A percentile compares a stretch with the other conserved stretches of the same genome.
Conservation (phyloP, 2,888 invertebrate species). For the Cyclophora punctaria region DNA sequence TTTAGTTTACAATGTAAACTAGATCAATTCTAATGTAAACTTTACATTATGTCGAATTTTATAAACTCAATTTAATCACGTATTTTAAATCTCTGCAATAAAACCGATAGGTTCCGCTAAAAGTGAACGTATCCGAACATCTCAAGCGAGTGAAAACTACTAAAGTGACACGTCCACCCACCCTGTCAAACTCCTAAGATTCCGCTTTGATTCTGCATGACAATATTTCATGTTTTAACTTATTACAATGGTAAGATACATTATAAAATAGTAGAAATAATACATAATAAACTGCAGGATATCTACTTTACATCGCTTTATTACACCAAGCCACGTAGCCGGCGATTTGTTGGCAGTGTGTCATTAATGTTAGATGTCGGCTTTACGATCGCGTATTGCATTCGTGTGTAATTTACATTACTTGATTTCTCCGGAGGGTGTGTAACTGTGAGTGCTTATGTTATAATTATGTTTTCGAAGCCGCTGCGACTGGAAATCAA, state of each 20-base stretch:
- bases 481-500: conserved; percentile 98
- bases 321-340: conserved; percentile 37
- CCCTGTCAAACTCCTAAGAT: conserved; percentile 57
- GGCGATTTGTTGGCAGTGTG: conserved; percentile 36
- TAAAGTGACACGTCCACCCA: conserved; percentile 63
- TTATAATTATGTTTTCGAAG: conserved; percentile 69
- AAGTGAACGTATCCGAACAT: background rate
- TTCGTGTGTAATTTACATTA: conserved; percentile 26
- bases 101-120: background rate
- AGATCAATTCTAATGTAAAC: no score
- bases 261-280: background rate
- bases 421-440: conserved; percentile 12
- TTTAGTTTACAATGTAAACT: no score
- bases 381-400: conserved; percentile 33
- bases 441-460: conserved; percentile 13
- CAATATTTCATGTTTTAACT: conserved; percentile 63
- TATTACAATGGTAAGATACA: conserved; percentile 59
- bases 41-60: no score
- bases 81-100: background rate
- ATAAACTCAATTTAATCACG: no score
- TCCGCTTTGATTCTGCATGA: conserved; percentile 40
- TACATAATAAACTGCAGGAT: conserved; percentile 8
- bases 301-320: conserved; percentile 2
- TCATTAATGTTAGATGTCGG: conserved; percentile 51
- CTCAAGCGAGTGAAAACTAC: background rate